These are phyloP conservation scores for Nannoperca obscura DNA, from an alignment of 2,797 vertebrate genomes.

Conservation along the genomic window DNA sequence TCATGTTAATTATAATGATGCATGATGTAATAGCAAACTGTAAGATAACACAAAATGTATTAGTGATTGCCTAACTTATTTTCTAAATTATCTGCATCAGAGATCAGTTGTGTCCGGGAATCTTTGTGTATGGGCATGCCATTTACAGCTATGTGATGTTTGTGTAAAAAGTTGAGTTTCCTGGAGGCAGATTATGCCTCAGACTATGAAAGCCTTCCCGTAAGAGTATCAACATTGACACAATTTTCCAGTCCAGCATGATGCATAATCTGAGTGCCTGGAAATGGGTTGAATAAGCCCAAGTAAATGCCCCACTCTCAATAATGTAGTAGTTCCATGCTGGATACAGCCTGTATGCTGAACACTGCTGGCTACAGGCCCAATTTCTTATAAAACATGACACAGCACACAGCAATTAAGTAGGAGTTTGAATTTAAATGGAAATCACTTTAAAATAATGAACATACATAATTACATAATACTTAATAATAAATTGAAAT, in stretches of 20 bases:
- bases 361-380: slow-evolving; percentile 42
- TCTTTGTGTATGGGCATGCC: slow-evolving; percentile 9
- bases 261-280: slow-evolving; percentile 74
- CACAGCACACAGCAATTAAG: slow-evolving; percentile 20
- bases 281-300: slow-evolving; percentile 74
- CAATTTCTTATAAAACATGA: slow-evolving; percentile 50
- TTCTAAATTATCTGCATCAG: slow-evolving; percentile 26
- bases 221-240: slow-evolving; percentile 69
- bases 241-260: slow-evolving; percentile 68
- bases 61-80: neutral
- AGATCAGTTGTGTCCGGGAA: slow-evolving; percentile 35
- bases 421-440: slow-evolving; percentile 34
- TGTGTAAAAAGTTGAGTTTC: slow-evolving; percentile 61
- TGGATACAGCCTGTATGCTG: slow-evolving; percentile 44
- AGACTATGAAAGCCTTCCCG: slow-evolving; percentile 64
- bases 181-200: slow-evolving; percentile 70
- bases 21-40: neutral
- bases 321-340: slow-evolving; percentile 66
- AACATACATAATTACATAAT: neutral
- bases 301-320: slow-evolving; percentile 65
- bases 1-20: slow-evolving; percentile 2
- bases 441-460: slow-evolving; percentile 32
- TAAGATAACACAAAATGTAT: slow-evolving; percentile 19
- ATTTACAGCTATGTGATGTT: slow-evolving; percentile 46
- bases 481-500: neutral